phyloP scores from a whole-genome alignment of 2,113 vertebrate genomes.

The Meriones unguiculatus region DNA sequence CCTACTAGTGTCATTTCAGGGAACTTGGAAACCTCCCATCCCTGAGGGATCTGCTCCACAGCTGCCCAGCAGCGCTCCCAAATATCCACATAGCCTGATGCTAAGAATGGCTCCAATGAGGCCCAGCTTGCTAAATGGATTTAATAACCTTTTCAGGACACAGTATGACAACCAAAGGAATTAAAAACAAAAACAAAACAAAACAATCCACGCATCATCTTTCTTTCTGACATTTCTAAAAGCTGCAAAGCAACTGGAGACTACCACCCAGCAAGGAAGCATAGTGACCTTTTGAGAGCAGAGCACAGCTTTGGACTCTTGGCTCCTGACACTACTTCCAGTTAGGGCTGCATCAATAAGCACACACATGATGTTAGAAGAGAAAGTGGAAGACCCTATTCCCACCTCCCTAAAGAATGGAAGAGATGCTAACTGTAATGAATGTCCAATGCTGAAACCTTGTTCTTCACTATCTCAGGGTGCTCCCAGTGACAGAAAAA shows the following conservation, averaged over 20 bases:
- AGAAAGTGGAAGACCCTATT: background rate
- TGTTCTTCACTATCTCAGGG: background rate
- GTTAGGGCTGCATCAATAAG: background rate
- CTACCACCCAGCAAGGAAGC: background rate
- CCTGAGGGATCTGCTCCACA: background rate
- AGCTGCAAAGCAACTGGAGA: background rate
- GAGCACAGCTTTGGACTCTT: background rate
- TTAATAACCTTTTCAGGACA: background rate
- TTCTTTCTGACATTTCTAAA: background rate
- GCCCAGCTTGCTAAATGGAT: background rate
- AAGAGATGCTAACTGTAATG: background rate
- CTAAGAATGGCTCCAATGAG: background rate
- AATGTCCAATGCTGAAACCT: background rate
- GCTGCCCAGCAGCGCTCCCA: background rate
- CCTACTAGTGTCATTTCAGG: background rate
- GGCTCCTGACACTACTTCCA: background rate
- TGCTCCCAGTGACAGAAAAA: background rate
- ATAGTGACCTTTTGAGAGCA: background rate
- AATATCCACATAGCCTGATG: background rate
- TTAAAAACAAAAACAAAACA: background rate
- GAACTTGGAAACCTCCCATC: background rate
- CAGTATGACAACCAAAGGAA: background rate
- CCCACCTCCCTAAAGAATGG: background rate
- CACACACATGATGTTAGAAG: background rate
- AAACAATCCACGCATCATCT: background rate